phyloP scores from a whole-genome alignment of 2,888 invertebrate species.

The Yponomeuta cagnagella region DNA sequence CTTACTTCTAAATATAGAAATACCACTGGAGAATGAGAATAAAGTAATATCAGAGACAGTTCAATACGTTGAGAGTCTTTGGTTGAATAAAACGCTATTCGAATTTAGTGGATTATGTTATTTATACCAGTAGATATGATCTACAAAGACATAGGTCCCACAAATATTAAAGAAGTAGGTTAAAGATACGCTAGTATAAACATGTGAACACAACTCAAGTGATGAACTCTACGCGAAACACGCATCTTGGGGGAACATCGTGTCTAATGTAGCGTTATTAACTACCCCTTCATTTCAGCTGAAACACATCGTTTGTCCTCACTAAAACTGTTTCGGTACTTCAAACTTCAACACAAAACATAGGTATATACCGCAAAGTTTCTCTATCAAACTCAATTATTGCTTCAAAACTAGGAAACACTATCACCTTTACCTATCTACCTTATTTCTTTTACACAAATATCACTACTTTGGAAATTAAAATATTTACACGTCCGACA shows the following conservation, averaged over 20 bases:
- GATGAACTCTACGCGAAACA: conserved; percentile 13
- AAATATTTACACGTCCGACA: conserved; percentile 20
- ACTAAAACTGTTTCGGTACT: conserved; percentile 7
- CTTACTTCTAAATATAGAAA: conserved; percentile 17
- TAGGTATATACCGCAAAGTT: conserved; percentile 23
- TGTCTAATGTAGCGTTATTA: not conserved
- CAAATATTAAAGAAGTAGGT: conserved; percentile 53
- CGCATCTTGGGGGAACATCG: conserved; percentile 13
- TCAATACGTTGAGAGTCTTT: conserved; percentile 12
- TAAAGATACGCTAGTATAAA: conserved; percentile 19
- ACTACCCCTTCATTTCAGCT: not conserved
- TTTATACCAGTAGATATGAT: conserved; percentile 36
- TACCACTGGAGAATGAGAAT: conserved; percentile 17
- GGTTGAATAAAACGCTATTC: conserved; percentile 15
- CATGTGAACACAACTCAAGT: conserved; percentile 11
- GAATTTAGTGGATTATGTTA: conserved; percentile 4
- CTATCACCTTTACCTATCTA: conserved; percentile 16
- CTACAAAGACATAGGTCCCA: conserved; percentile 61
- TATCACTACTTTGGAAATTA: conserved; percentile 14
- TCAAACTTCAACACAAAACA: conserved; percentile 3
- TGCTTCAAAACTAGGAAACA: conserved; percentile 36
- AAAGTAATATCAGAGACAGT: conserved; percentile 17
- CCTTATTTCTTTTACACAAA: not conserved
- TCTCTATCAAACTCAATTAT: conserved; percentile 29
- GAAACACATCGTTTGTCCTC: not conserved